phyloP scores from a whole-genome alignment of 2,888 invertebrate genomes.

The Cheilosia grossa region DNA sequence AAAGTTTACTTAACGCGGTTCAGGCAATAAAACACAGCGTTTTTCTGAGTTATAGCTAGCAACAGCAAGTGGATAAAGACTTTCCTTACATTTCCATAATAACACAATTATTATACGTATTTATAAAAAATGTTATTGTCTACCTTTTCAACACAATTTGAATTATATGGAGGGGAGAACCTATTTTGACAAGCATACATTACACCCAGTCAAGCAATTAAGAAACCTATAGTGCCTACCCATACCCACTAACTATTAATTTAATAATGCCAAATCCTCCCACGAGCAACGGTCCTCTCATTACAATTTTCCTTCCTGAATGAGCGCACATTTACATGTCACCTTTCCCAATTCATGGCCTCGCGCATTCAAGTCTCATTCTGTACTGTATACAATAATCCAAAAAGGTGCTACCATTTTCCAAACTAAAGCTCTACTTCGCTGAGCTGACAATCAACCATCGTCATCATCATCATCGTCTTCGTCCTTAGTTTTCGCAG shows the following conservation, averaged over 20 bases:
- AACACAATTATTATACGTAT: too few species aligned
- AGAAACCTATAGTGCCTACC: background rate
- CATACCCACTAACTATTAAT: slow-evolving; percentile 10
- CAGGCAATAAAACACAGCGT: too few species aligned
- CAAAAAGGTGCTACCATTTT: slow-evolving; percentile 9
- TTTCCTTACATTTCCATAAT: too few species aligned
- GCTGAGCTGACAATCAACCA: slow-evolving; percentile 32
- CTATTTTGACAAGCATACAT: too few species aligned
- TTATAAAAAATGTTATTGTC: too few species aligned
- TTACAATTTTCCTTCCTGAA: slow-evolving; percentile 46
- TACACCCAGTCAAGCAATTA: background rate
- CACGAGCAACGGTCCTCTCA: slow-evolving; percentile 22
- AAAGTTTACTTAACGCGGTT: too few species aligned
- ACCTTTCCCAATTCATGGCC: slow-evolving; percentile 20
- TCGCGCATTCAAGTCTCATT: background rate
- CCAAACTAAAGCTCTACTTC: slow-evolving; percentile 1
- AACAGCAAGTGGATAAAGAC: too few species aligned
- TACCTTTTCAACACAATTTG: too few species aligned
- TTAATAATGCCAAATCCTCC: slow-evolving; percentile 5
- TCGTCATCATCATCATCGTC: slow-evolving; percentile 3
- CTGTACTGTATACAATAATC: slow-evolving; percentile 1
- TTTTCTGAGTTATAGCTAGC: too few species aligned
- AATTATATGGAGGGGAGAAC: too few species aligned
- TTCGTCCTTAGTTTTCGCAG: slow-evolving; percentile 17
- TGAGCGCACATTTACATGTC: slow-evolving; percentile 37